Evolutionary conservation across 2,888 invertebrate species (phyloP).

Genomic region (Biston stratarius): DNA sequence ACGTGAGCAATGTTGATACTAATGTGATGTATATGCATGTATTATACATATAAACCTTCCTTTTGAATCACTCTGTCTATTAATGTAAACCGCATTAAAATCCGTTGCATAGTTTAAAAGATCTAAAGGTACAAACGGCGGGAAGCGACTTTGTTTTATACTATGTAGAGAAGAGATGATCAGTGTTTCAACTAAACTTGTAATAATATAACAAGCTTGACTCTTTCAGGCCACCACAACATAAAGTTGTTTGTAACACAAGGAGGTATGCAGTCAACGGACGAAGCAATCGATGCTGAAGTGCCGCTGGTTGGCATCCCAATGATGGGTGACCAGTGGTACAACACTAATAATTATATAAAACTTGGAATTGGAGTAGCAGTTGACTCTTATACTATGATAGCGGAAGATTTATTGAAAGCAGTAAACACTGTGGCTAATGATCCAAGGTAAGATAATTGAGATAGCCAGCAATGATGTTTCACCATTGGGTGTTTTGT

Average conservation of each 20-base stretch:
- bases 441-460: constrained; percentile 40
- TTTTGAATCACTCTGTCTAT: no score
- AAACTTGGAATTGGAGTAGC: constrained; percentile 48
- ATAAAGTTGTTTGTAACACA: constrained; percentile 71
- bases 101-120: no score
- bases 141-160: no score
- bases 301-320: constrained; percentile 67
- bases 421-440: constrained; percentile 43
- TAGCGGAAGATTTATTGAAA: constrained; percentile 42
- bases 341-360: constrained; percentile 45
- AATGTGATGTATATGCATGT: no score
- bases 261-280: constrained; percentile 70
- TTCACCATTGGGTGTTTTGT: no score
- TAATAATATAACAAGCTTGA: background rate
- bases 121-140: no score
- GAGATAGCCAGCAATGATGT: no score
- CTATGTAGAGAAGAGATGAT: no score
- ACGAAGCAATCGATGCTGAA: constrained; percentile 65
- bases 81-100: no score
- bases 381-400: constrained; percentile 41
- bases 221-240: constrained; percentile 62
- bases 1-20: no score
- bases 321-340: constrained; percentile 65
- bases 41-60: no score
- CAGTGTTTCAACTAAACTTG: no score